Percentiles rank a stretch among this genome's conserved stretches.
Conservation (phyloP, 2,888 invertebrate genomes). For the Pollenia angustigena region DNA sequence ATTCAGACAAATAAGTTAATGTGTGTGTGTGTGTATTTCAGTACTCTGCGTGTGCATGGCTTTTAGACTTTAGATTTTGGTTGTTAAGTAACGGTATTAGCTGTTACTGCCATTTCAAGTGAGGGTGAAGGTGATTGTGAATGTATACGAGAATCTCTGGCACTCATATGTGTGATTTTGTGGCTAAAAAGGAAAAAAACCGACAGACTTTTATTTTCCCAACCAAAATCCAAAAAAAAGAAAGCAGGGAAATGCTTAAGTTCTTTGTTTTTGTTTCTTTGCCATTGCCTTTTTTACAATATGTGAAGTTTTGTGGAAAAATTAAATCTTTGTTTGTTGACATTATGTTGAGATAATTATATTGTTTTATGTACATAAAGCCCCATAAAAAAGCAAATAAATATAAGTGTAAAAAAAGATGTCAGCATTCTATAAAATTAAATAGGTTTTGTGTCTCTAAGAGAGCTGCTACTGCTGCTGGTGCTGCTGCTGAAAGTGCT, state of each 20-base stretch:
- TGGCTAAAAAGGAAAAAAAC: slow-evolving; percentile 45
- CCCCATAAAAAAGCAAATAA: slow-evolving; percentile 50
- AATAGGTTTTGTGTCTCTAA: slow-evolving; percentile 26
- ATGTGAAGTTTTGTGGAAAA: slow-evolving; percentile 67
- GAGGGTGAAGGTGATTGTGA: neutral
- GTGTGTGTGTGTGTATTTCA: neutral
- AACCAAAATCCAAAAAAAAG: neutral
- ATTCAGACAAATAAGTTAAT: slow-evolving; percentile 14
- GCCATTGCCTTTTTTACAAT: slow-evolving; percentile 1
- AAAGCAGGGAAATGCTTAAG: neutral
- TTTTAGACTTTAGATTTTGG: slow-evolving; percentile 64
- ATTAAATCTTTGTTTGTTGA: slow-evolving; percentile 73
- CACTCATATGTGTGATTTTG: slow-evolving; percentile 66
- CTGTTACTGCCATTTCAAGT: slow-evolving; percentile 32
- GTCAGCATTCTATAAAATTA: slow-evolving; percentile 47
- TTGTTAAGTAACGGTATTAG: slow-evolving; percentile 72
- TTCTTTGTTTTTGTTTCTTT: slow-evolving; percentile 8
- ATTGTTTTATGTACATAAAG: slow-evolving; percentile 66
- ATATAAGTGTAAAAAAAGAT: slow-evolving; percentile 14
- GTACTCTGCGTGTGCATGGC: slow-evolving; percentile 29
- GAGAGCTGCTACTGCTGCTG: neutral
- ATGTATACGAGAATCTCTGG: slow-evolving; percentile 3
- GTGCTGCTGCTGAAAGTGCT: neutral
- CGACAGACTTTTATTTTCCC: slow-evolving; percentile 31
- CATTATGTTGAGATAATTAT: slow-evolving; percentile 73